These are phyloP conservation scores for Glomeris maerens DNA, from an alignment of 1,140 invertebrate genomes.

Conservation along the genomic window DNA sequence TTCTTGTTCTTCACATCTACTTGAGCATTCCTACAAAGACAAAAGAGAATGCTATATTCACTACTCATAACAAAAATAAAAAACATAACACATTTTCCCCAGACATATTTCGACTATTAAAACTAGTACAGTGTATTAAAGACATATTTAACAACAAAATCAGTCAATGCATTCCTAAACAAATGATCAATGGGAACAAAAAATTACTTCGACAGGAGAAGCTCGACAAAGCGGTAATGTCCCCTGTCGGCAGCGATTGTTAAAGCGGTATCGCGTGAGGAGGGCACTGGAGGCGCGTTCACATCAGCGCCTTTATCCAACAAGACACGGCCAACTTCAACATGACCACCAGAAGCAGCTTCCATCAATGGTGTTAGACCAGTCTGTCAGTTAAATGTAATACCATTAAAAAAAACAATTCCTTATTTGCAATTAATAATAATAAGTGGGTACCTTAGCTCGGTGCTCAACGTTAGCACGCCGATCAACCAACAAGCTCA, in stretches of 20 bases:
- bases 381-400: slow-evolving; percentile 42
- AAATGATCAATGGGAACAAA: neutral
- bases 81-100: too few species aligned
- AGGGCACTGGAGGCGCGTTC: slow-evolving; percentile 94
- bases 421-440: slow-evolving; percentile 8
- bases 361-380: slow-evolving; percentile 98
- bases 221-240: slow-evolving; percentile 89
- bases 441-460: slow-evolving; percentile 55
- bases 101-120: too few species aligned
- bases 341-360: slow-evolving; percentile 96
- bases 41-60: neutral
- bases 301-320: slow-evolving; percentile 95
- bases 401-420: slow-evolving; percentile 3
- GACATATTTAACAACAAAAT: too few species aligned
- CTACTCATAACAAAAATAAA: slow-evolving; percentile 1
- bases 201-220: slow-evolving; percentile 27
- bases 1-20: slow-evolving; percentile 99
- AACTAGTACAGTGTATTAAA: too few species aligned
- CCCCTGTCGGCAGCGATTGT: slow-evolving; percentile 99
- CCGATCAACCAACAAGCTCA: slow-evolving; percentile 82
- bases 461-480: slow-evolving; percentile 98
- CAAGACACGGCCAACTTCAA: slow-evolving; percentile 90
- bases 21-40: slow-evolving; percentile 51
- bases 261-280: slow-evolving; percentile 90
- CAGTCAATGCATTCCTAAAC: too few species aligned